Evolutionary conservation across 2,113 vertebrate species (phyloP).

Genomic region (Rana temporaria): DNA sequence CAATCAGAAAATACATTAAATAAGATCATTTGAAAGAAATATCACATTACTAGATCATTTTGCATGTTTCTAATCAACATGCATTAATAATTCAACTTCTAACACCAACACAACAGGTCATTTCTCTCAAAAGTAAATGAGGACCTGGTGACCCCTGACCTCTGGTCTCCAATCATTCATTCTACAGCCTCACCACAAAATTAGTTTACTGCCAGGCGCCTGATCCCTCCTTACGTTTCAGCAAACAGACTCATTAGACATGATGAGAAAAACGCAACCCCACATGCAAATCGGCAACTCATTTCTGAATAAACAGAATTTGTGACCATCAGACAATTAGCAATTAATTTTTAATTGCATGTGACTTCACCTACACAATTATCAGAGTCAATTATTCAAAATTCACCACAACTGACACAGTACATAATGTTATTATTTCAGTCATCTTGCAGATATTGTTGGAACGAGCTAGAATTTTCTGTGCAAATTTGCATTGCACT

Average conservation of each 20-base stretch:
- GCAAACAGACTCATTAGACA: conserved; percentile 41
- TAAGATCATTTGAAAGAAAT: background rate
- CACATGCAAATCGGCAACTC: background rate
- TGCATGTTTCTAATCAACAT: conserved; percentile 6
- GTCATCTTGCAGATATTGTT: conserved; percentile 10
- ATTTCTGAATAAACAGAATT: conserved; percentile 34
- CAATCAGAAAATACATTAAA: too few species aligned
- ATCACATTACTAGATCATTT: background rate
- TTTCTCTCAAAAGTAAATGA: conserved; percentile 44
- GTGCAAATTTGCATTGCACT: conserved; percentile 24
- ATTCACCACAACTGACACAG: background rate
- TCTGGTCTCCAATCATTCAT: conserved; percentile 24
- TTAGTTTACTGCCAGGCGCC: background rate
- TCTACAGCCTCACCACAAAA: background rate
- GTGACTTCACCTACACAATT: conserved; percentile 39
- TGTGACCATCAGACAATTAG: conserved; percentile 31
- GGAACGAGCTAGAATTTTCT: conserved; percentile 6
- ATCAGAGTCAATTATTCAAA: conserved; percentile 42
- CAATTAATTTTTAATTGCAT: conserved; percentile 49
- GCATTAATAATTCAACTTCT: conserved; percentile 41
- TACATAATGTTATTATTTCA: conserved; percentile 28
- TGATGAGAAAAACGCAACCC: conserved; percentile 11
- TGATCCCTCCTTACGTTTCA: conserved; percentile 1
- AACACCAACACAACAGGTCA: conserved; percentile 22
- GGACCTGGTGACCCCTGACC: conserved; percentile 6